A percentile compares a stretch with the other conserved stretches of the same genome.
Conservation (phyloP, 2,113 vertebrate genomes). For the Trochalopteron elliotii region DNA sequence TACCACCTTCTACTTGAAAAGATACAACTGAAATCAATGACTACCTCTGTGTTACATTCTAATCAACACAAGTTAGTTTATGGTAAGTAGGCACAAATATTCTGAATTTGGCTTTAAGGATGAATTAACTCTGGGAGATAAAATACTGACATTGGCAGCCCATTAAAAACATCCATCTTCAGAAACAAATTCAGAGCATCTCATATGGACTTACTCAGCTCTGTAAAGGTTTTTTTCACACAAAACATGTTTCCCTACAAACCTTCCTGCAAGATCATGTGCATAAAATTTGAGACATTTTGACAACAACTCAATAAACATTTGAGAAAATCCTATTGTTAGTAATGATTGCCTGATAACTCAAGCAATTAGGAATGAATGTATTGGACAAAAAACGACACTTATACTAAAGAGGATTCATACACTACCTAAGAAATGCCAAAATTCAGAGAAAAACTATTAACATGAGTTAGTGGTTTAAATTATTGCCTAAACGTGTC, state of each 20-base stretch:
- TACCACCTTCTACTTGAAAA: not conserved
- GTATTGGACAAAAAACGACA: conserved; percentile 2
- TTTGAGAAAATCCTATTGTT: conserved; percentile 20
- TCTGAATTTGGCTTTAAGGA: not conserved
- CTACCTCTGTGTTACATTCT: not conserved
- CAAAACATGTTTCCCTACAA: not conserved
- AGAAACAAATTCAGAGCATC: not conserved
- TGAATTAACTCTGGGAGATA: not conserved
- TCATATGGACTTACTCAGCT: not conserved
- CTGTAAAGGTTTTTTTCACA: not conserved
- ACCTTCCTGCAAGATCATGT: not conserved
- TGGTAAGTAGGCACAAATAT: not conserved
- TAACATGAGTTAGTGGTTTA: not conserved
- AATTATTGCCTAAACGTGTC: not conserved
- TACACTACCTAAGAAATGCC: not conserved
- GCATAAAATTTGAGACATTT: not conserved
- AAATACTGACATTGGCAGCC: not conserved
- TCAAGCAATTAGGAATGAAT: conserved; percentile 10
- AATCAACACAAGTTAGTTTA: not conserved
- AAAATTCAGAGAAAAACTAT: conserved; percentile 21
- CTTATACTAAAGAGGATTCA: not conserved
- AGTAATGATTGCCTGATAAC: not conserved
- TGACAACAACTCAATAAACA: conserved; percentile 10
- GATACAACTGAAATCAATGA: not conserved
- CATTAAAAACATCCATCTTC: not conserved